A percentile compares a stretch with the other conserved stretches of the same genome.
phyloP scores from a whole-genome alignment of 2,888 invertebrate species.

The Sminthurinus aureus region DNA sequence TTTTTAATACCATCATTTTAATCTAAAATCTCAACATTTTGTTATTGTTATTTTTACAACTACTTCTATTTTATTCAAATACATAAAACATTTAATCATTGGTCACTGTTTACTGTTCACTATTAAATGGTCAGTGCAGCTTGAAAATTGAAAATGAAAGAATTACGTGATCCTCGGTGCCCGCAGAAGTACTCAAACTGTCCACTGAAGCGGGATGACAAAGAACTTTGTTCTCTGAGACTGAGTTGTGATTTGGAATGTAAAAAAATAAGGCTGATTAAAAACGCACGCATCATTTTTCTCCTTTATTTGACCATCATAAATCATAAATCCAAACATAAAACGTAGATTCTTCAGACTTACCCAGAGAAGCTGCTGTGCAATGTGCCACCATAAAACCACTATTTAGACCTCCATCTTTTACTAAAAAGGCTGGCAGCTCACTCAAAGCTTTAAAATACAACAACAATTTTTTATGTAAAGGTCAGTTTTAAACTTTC shows the following conservation, averaged over 20 bases:
- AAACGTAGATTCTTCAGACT: constrained; percentile 28
- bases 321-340: too few species aligned
- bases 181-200: constrained; percentile 72
- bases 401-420: constrained; percentile 74
- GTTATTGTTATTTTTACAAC: too few species aligned
- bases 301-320: too few species aligned
- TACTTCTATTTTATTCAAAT: too few species aligned
- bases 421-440: constrained; percentile 72
- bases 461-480: too few species aligned
- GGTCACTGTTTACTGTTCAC: neutral
- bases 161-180: constrained; percentile 73
- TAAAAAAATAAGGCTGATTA: neutral
- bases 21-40: neutral
- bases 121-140: too few species aligned
- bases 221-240: constrained; percentile 74
- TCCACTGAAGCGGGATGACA: constrained; percentile 75
- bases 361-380: constrained; percentile 72
- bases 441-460: constrained; percentile 68
- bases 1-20: neutral
- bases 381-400: constrained; percentile 76
- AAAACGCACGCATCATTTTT: too few species aligned
- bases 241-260: too few species aligned
- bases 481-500: too few species aligned
- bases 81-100: neutral
- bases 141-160: too few species aligned